phyloP scores from a whole-genome alignment of 2,888 invertebrate genomes.

The Cybosia mesomella region DNA sequence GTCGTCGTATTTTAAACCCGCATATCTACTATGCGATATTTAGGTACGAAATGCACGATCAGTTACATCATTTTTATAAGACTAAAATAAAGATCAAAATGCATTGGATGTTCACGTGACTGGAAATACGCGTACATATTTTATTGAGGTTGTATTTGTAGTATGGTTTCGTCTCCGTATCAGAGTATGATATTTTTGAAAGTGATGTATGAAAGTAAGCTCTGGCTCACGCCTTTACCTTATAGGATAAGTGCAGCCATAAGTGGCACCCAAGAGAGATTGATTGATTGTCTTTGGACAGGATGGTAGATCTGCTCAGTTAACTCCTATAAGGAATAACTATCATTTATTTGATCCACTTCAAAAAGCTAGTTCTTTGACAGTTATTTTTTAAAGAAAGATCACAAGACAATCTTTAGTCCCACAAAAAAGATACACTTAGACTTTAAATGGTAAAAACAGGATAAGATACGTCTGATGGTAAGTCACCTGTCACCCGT shows the following conservation, averaged over 20 bases:
- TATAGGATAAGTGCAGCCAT: conserved; percentile 28
- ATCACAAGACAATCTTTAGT: not conserved
- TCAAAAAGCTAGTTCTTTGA: not conserved
- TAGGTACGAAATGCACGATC: conserved; percentile 33
- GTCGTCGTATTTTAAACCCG: conserved; percentile 41
- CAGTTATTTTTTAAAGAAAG: not conserved
- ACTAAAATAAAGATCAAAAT: conserved; percentile 25
- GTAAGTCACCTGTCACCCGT: not conserved
- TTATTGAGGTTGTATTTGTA: conserved; percentile 34
- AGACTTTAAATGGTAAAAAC: not conserved
- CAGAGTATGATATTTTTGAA: conserved; percentile 28
- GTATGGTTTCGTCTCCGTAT: conserved; percentile 9
- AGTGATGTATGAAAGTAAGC: conserved; percentile 24
- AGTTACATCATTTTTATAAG: conserved; percentile 36
- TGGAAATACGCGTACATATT: conserved; percentile 21
- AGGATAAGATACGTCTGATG: not conserved
- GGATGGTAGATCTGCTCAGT: conserved; percentile 2
- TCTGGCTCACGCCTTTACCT: conserved; percentile 27
- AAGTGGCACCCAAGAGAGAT: conserved; percentile 20
- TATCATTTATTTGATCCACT: not conserved
- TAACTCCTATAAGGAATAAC: not conserved
- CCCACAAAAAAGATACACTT: not conserved
- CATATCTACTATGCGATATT: conserved; percentile 18
- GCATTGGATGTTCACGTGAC: conserved; percentile 4
- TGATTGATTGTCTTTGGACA: conserved; percentile 20